Percentiles rank a stretch among this genome's conserved stretches.
phyloP scores from a whole-genome alignment of 2,113 vertebrate species.

The Salvelinus sp. region DNA sequence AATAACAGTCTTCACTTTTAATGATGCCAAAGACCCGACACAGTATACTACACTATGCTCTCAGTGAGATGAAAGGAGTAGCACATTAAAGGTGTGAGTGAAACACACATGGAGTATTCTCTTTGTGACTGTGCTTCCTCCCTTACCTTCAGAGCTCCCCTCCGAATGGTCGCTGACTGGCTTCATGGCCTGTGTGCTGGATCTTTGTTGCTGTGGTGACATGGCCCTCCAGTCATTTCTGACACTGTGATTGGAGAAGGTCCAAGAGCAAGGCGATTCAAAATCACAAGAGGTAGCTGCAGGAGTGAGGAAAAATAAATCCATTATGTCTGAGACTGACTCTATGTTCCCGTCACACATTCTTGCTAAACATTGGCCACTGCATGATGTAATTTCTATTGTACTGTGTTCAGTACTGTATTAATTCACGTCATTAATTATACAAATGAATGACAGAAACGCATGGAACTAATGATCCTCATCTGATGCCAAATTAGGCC shows the following conservation, averaged over 20 bases:
- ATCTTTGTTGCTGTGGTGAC: constrained; percentile 54
- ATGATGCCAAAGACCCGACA: too few species aligned
- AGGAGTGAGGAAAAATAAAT: constrained; percentile 12
- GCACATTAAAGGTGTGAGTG: neutral
- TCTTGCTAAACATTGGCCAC: too few species aligned
- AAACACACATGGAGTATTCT: neutral
- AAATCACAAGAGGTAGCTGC: constrained; percentile 73
- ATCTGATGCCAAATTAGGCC: too few species aligned
- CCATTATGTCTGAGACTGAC: neutral
- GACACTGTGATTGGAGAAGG: constrained; percentile 64
- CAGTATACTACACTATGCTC: neutral
- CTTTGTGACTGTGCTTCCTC: neutral
- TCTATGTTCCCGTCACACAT: too few species aligned
- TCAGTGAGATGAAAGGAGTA: neutral
- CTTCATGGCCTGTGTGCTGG: constrained; percentile 14
- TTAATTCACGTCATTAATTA: too few species aligned
- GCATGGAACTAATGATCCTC: too few species aligned
- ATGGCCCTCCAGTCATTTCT: constrained; percentile 68
- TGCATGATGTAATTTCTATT: too few species aligned
- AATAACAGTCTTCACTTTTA: too few species aligned
- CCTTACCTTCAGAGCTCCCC: constrained; percentile 64
- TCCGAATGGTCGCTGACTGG: constrained; percentile 67
- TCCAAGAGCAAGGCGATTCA: constrained; percentile 74
- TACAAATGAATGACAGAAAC: too few species aligned
- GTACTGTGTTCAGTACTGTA: too few species aligned